A percentile compares a stretch with the other conserved stretches of the same genome.
These are phyloP conservation scores for Pelecanoides urinatrix DNA, from an alignment of 2,113 vertebrate genomes.

Conservation along the genomic window DNA sequence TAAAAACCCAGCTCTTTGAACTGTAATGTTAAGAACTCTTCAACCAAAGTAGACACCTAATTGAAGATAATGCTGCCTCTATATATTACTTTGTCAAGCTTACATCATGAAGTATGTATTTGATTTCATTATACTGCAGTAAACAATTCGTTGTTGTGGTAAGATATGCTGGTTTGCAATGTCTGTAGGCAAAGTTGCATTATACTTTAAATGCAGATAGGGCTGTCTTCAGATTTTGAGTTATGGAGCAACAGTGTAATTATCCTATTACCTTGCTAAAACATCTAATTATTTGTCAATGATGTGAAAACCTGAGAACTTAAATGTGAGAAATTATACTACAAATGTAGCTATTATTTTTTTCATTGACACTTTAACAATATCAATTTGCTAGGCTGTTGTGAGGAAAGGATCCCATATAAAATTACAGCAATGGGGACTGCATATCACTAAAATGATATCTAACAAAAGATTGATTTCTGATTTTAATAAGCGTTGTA, in stretches of 20 bases:
- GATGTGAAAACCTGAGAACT: neutral
- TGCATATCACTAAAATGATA: neutral
- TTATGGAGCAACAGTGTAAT: neutral
- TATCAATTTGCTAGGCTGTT: neutral
- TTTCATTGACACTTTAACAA: neutral
- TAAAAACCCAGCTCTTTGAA: conserved; percentile 5
- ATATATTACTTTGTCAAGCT: neutral
- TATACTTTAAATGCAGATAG: neutral
- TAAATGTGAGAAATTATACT: neutral
- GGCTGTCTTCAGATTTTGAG: neutral
- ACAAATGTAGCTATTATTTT: neutral
- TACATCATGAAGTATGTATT: neutral
- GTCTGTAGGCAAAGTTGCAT: neutral
- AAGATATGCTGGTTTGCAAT: neutral
- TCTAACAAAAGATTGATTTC: neutral
- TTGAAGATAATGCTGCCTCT: neutral
- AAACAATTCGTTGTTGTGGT: neutral
- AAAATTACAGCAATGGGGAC: neutral
- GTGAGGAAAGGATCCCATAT: neutral
- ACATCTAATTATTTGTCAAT: neutral
- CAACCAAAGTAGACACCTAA: neutral
- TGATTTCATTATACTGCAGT: neutral
- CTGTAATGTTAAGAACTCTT: neutral
- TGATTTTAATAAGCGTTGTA: neutral
- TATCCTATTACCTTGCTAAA: neutral